phyloP scores from a whole-genome alignment of 2,888 invertebrate species.

The Microctonus brassicae region DNA sequence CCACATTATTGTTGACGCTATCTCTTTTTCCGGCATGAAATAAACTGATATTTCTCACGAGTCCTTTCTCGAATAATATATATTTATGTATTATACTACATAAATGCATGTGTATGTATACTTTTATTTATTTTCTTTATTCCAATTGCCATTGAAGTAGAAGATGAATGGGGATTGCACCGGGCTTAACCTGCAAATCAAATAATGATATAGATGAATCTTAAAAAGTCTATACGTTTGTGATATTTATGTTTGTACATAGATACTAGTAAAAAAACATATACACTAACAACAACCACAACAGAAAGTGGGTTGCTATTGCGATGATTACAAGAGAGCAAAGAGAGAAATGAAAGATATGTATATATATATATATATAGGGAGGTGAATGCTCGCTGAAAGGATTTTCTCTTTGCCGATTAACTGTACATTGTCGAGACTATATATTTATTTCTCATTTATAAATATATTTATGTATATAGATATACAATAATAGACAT shows the following conservation, averaged over 20 bases:
- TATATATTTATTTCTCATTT: no score
- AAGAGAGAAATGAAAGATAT: constrained; percentile 6
- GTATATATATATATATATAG: not conserved
- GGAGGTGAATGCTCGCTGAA: constrained; percentile 64
- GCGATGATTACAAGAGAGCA: constrained; percentile 47
- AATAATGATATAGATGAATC: constrained; percentile 1
- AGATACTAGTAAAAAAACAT: constrained; percentile 44
- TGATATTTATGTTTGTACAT: not conserved
- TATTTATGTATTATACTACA: not conserved
- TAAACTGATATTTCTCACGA: not conserved
- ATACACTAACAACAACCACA: constrained; percentile 44
- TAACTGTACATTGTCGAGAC: constrained; percentile 55
- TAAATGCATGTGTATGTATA: not conserved
- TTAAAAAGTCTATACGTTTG: not conserved
- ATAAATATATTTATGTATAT: no score
- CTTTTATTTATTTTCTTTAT: no score
- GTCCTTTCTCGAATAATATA: not conserved
- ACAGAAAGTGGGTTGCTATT: constrained; percentile 64
- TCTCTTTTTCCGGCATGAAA: not conserved
- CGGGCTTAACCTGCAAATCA: not conserved
- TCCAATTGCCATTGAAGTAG: not conserved
- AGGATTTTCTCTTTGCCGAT: constrained; percentile 64
- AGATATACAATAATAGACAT: not conserved
- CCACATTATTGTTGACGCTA: not conserved
- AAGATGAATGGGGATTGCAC: not conserved